These are phyloP conservation scores for Calcarius ornatus DNA, from an alignment of 2,113 vertebrate species.

Conservation along the genomic window DNA sequence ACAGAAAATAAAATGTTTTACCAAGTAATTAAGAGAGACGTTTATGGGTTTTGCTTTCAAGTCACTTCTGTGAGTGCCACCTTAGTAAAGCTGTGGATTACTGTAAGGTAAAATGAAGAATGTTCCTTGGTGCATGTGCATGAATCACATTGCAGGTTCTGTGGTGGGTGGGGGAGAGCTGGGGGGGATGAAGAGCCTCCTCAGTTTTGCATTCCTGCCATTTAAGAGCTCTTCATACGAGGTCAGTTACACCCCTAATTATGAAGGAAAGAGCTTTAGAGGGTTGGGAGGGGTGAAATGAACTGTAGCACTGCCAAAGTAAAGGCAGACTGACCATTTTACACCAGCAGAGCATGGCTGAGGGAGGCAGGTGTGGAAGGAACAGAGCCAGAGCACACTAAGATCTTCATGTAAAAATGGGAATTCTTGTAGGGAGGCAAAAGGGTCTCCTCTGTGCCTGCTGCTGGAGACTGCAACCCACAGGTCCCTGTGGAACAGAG, in stretches of 20 bases:
- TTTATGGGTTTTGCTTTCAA: slow-evolving; percentile 17
- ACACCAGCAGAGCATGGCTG: not conserved
- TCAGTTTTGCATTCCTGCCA: not conserved
- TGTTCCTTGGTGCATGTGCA: not conserved
- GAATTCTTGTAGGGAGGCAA: not conserved
- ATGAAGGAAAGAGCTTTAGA: not conserved
- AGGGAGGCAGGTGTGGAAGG: not conserved
- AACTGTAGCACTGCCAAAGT: not conserved
- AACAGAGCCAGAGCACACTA: not conserved
- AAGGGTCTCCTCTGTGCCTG: not conserved
- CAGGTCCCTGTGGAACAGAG: not conserved
- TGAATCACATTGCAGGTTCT: not conserved
- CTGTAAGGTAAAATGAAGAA: not conserved
- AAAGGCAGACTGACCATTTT: not conserved
- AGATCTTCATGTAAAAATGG: not conserved
- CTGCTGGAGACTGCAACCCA: not conserved
- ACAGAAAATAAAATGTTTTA: not conserved
- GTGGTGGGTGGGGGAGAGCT: not conserved
- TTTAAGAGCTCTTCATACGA: not conserved
- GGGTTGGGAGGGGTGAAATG: not conserved
- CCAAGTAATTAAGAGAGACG: not conserved
- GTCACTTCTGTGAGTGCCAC: not conserved
- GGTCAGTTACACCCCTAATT: not conserved
- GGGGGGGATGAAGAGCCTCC: not conserved
- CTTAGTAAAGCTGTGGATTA: not conserved